Evolutionary conservation across 2,797 vertebrate genomes (phyloP).

Genomic region (Choloepus didactylus): DNA sequence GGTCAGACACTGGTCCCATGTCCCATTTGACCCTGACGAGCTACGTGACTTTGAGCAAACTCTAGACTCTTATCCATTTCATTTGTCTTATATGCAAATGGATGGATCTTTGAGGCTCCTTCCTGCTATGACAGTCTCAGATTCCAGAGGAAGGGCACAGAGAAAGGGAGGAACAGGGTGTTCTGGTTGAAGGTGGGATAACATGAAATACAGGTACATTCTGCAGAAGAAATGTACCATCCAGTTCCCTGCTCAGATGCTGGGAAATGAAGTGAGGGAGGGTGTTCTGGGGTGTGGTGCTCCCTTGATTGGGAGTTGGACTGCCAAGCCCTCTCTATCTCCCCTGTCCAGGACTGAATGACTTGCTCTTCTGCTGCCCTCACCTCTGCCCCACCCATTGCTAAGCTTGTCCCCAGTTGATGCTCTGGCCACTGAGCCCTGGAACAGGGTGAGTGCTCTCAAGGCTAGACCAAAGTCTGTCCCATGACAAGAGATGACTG

Average conservation of each 20-base stretch:
- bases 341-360: neutral
- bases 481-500: accelerated
- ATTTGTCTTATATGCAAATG: neutral
- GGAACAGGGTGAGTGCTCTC: neutral
- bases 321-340: no score
- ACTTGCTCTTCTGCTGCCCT: accelerated
- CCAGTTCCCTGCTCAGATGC: neutral
- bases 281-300: accelerated
- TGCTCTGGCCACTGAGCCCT: neutral
- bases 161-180: neutral
- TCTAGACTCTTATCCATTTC: neutral
- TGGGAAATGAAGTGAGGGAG: neutral
- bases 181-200: neutral
- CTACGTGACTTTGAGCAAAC: neutral
- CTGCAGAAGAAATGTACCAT: neutral
- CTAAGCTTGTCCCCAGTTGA: neutral
- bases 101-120: neutral
- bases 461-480: neutral
- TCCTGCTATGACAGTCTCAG: neutral
- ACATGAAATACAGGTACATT: neutral
- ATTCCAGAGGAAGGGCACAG: neutral
- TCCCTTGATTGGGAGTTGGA: accelerated
- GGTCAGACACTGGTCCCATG: accelerated
- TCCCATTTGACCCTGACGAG: accelerated
- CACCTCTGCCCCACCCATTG: no score